A percentile compares a stretch with the other conserved stretches of the same genome.
phyloP scores from a whole-genome alignment of 2,113 vertebrate species.

The Sander lucioperca region DNA sequence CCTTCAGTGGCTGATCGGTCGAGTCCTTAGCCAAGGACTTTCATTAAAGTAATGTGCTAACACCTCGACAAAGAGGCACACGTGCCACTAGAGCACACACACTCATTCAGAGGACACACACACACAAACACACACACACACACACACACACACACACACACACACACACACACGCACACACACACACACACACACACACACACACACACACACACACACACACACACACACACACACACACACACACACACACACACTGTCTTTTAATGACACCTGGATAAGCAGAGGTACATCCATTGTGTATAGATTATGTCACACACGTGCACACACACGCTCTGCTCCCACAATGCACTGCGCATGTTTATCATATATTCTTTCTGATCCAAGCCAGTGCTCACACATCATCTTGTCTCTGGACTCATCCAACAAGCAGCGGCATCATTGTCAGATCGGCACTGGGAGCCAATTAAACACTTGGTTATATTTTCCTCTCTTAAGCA shows the following conservation, averaged over 20 bases:
- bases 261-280: conserved; percentile 5
- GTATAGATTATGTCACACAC: conserved; percentile 4
- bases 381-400: conserved; percentile 43
- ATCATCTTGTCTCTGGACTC: conserved; percentile 56
- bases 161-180: conserved; percentile 11
- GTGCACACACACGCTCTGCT: neutral
- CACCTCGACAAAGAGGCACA: conserved; percentile 38
- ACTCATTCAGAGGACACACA: neutral
- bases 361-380: conserved; percentile 70
- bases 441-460: conserved; percentile 51
- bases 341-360: conserved; percentile 32
- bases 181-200: conserved; percentile 12
- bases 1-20: conserved; percentile 32
- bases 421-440: conserved; percentile 48
- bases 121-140: conserved; percentile 10
- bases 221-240: conserved; percentile 13
- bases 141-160: conserved; percentile 8
- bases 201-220: conserved; percentile 7
- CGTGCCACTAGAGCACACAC: conserved; percentile 4
- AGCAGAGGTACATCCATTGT: neutral
- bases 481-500: conserved; percentile 34
- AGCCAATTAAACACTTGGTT: conserved; percentile 63
- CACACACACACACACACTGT: conserved; percentile 7
- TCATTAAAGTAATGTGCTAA: conserved; percentile 68
- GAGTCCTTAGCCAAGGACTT: conserved; percentile 75